Conservation (phyloP, 2,113 vertebrate species). For the Cranoglanis bouderius region DNA sequence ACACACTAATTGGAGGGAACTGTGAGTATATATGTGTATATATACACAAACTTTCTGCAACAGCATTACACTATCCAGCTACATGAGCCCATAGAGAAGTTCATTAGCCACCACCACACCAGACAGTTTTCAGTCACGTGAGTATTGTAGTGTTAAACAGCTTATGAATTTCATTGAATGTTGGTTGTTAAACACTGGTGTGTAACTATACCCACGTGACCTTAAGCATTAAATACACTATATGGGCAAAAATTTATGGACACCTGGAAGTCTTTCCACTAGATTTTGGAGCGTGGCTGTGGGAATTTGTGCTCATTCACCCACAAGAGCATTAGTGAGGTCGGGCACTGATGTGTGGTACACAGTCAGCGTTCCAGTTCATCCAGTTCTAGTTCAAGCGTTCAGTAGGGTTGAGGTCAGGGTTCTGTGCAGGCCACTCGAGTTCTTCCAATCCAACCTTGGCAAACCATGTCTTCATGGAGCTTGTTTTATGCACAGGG, state of each 20-base stretch:
- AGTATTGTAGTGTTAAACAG: neutral
- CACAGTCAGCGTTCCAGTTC: neutral
- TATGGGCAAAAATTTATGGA: neutral
- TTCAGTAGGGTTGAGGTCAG: too few relatives aligned
- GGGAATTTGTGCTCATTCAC: neutral
- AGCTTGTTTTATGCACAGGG: too few relatives aligned
- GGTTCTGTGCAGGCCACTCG: neutral
- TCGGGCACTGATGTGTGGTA: neutral
- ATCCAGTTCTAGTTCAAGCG: too few relatives aligned
- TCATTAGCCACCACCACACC: neutral
- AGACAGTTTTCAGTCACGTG: neutral
- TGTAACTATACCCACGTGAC: neutral
- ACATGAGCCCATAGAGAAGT: neutral
- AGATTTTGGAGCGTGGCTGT: neutral
- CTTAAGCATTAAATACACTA: neutral
- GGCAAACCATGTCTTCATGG: neutral
- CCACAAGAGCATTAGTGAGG: neutral
- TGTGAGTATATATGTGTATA: constrained; percentile 71
- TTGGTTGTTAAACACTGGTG: neutral
- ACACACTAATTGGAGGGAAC: constrained; percentile 94
- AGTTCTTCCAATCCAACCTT: neutral
- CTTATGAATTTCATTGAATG: neutral
- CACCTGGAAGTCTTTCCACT: neutral
- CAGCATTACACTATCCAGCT: neutral
- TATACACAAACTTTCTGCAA: neutral